Percentiles rank a stretch among this genome's conserved stretches.
These are phyloP conservation scores for Anguilla obscura DNA, from an alignment of 2,797 vertebrate genomes.

Conservation along the genomic window DNA sequence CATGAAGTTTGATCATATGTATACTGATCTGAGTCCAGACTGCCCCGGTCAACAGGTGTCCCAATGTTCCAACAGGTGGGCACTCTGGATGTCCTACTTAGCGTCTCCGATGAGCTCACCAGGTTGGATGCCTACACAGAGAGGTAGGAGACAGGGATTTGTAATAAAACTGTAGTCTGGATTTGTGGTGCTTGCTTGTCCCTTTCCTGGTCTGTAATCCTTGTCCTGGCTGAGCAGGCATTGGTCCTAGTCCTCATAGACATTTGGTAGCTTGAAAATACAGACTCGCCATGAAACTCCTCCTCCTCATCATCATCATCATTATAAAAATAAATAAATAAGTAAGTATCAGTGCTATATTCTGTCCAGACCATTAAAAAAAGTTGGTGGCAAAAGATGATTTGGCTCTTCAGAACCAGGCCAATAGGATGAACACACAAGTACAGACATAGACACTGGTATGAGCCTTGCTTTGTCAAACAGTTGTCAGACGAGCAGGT, in stretches of 20 bases:
- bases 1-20: not conserved
- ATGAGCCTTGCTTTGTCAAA: not conserved
- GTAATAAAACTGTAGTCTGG: not conserved
- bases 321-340: not conserved
- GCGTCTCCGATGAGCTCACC: slow-evolving; percentile 87
- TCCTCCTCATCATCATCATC: not conserved
- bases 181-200: not conserved
- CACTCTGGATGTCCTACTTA: slow-evolving; percentile 87
- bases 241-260: not conserved
- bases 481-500: not conserved
- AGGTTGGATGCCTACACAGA: slow-evolving; percentile 86
- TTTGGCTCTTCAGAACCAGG: not conserved
- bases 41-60: not conserved
- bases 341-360: not conserved
- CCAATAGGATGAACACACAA: not conserved
- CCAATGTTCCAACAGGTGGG: slow-evolving; percentile 79
- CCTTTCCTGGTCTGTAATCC: not conserved
- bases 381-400: not conserved
- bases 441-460: not conserved
- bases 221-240: not conserved
- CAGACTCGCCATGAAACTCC: not conserved
- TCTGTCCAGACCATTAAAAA: not conserved
- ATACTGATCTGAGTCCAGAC: not conserved
- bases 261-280: not conserved
- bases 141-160: slow-evolving; percentile 74